Percentiles rank a stretch among this genome's conserved stretches.
Evolutionary conservation across 2,888 invertebrate genomes (phyloP).

Genomic region (Yponomeuta cagnagella): DNA sequence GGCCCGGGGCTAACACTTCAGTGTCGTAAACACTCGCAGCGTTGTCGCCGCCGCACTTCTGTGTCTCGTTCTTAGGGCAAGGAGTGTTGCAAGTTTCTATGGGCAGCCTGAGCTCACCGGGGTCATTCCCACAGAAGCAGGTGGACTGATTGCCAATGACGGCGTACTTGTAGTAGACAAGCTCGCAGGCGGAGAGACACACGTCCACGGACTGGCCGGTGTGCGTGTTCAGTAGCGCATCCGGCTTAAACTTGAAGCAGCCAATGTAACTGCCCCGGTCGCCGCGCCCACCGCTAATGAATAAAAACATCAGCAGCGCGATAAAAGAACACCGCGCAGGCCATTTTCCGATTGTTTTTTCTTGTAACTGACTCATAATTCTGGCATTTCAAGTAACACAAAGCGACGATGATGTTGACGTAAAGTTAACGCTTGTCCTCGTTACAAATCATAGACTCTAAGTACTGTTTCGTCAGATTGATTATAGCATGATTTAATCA

Average conservation of each 20-base stretch:
- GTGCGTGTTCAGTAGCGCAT: constrained; percentile 56
- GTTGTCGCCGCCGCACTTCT: constrained; percentile 79
- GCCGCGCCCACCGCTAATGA: constrained; percentile 27
- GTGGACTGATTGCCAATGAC: constrained; percentile 59
- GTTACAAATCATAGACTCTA: not conserved
- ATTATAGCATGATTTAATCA: not conserved
- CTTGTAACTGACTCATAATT: constrained; percentile 10
- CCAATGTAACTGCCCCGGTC: constrained; percentile 66
- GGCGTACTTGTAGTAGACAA: constrained; percentile 64
- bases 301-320: constrained; percentile 27
- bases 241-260: constrained; percentile 50
- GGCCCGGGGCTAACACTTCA: constrained; percentile 78
- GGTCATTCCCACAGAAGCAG: constrained; percentile 62
- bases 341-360: constrained; percentile 20
- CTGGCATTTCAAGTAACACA: constrained; percentile 5
- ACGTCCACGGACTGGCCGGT: constrained; percentile 67
- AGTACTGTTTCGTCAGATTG: not conserved
- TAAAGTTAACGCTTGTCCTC: constrained; percentile 14
- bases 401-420: constrained; percentile 15
- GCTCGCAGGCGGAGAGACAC: constrained; percentile 63
- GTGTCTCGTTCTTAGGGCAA: constrained; percentile 77
- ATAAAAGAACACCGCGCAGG: constrained; percentile 15
- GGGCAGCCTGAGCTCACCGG: constrained; percentile 60
- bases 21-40: constrained; percentile 83
- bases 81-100: constrained; percentile 67